A percentile compares a stretch with the other conserved stretches of the same genome.
phyloP scores from a whole-genome alignment of 2,888 invertebrate genomes.

The Deroplatys truncata region DNA sequence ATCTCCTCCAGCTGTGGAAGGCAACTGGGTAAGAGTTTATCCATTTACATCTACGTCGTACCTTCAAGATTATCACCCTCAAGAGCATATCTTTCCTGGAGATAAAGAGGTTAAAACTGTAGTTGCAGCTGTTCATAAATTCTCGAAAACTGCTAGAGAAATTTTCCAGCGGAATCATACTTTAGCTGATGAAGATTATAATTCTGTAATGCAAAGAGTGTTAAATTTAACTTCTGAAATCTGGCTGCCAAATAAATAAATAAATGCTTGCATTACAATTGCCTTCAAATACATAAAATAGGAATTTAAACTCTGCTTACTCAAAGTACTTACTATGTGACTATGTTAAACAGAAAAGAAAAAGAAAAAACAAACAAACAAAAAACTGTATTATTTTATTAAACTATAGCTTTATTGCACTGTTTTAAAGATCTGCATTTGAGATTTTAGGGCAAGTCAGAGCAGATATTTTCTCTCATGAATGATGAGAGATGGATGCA shows the following conservation, averaged over 20 bases:
- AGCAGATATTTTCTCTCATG: too few species aligned
- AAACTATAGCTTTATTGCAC: too few species aligned
- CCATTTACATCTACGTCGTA: slow-evolving; percentile 46
- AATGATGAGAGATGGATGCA: too few species aligned
- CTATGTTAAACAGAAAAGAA: too few species aligned
- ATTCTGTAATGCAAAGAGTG: slow-evolving; percentile 46
- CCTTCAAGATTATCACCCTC: neutral
- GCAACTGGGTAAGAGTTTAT: slow-evolving; percentile 74
- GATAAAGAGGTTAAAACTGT: slow-evolving; percentile 34
- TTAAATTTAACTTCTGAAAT: slow-evolving; percentile 48
- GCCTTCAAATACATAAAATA: slow-evolving; percentile 25
- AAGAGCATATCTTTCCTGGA: slow-evolving; percentile 13
- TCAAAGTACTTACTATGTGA: too few species aligned
- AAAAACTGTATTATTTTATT: too few species aligned
- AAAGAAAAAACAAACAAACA: too few species aligned
- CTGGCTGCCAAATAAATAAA: slow-evolving; percentile 52
- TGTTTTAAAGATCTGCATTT: too few species aligned
- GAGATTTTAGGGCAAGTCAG: too few species aligned
- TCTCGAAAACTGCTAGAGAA: slow-evolving; percentile 48
- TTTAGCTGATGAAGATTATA: slow-evolving; percentile 49
- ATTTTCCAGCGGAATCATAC: slow-evolving; percentile 47
- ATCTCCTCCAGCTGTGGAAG: slow-evolving; percentile 58
- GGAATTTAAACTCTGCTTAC: neutral
- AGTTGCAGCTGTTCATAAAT: slow-evolving; percentile 33
- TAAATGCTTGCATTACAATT: neutral